phyloP scores from a whole-genome alignment of 2,797 vertebrate species.

The Phalloptychus januarius region DNA sequence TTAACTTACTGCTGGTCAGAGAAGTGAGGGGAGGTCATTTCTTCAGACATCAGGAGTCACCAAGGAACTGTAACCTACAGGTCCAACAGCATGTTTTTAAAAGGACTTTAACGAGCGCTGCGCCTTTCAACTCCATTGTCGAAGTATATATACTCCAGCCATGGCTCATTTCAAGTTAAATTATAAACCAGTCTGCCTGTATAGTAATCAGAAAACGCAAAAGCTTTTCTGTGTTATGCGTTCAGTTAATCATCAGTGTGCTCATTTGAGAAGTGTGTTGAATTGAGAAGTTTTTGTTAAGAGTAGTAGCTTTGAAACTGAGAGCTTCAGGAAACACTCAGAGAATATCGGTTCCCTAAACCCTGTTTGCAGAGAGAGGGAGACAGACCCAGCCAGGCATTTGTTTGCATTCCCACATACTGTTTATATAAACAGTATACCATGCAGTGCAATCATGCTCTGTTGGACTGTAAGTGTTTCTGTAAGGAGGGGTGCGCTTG shows the following conservation, averaged over 20 bases:
- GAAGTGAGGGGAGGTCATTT: not conserved
- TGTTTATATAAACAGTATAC: conserved; percentile 73
- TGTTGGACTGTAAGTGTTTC: conserved; percentile 24
- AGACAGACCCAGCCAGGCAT: conserved; percentile 51
- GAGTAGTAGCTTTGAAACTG: conserved; percentile 54
- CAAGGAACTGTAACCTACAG: not conserved
- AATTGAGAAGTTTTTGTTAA: conserved; percentile 35
- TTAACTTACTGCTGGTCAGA: not conserved
- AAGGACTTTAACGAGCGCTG: not conserved
- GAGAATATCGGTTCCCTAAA: conserved; percentile 36
- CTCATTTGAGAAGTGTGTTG: conserved; percentile 52
- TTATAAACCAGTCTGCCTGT: conserved; percentile 10
- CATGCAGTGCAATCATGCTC: conserved; percentile 43
- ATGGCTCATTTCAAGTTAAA: conserved; percentile 6
- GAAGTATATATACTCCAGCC: not conserved
- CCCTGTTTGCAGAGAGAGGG: conserved; percentile 57
- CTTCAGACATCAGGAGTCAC: not conserved
- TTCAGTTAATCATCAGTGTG: conserved; percentile 46
- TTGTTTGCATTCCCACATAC: conserved; percentile 79
- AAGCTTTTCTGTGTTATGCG: conserved; percentile 34
- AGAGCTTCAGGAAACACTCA: conserved; percentile 52
- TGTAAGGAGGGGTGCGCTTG: conserved; percentile 3
- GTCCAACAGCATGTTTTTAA: not conserved
- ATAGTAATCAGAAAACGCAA: not conserved
- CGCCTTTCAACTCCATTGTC: not conserved